Percentiles rank a stretch among this genome's conserved stretches.
Evolutionary conservation across 2,113 vertebrate genomes (phyloP).

Genomic region (Dunckerocampus dactyliophorus): DNA sequence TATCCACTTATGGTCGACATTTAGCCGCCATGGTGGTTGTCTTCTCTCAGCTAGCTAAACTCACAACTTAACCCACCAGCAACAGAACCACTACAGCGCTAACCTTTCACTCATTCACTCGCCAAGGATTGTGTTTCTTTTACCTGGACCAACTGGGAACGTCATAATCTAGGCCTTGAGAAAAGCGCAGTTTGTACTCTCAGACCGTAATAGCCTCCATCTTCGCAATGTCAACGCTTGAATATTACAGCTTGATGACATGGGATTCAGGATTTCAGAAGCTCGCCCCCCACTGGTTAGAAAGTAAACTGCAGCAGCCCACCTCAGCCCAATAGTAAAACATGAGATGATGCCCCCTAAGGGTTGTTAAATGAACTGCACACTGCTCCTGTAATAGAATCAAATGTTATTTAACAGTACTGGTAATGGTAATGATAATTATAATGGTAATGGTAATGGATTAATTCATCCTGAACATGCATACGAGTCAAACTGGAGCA

Average conservation of each 20-base stretch:
- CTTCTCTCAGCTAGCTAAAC: constrained; percentile 35
- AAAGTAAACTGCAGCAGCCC: background rate
- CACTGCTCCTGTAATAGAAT: too few relatives aligned
- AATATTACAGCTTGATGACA: constrained; percentile 39
- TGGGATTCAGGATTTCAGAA: constrained; percentile 32
- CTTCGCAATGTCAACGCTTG: constrained; percentile 60
- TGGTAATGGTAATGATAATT: too few relatives aligned
- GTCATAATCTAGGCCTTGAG: constrained; percentile 52
- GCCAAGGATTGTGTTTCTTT: background rate
- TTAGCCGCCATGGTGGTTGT: constrained; percentile 34
- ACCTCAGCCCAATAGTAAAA: background rate
- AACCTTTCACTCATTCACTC: background rate
- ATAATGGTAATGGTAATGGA: too few relatives aligned
- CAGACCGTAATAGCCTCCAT: constrained; percentile 62
- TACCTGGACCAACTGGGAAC: constrained; percentile 54
- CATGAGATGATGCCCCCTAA: too few relatives aligned
- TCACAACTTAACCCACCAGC: background rate
- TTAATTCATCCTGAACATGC: too few relatives aligned
- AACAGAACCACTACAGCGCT: background rate
- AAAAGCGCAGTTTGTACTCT: constrained; percentile 35
- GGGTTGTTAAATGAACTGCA: too few relatives aligned
- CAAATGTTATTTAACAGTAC: too few relatives aligned
- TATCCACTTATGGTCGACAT: constrained; percentile 52
- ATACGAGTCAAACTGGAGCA: too few relatives aligned
- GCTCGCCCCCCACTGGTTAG: constrained; percentile 36